These are phyloP conservation scores for Drosophila grimshawi DNA, from an alignment of 1,140 invertebrate genomes.

Conservation along the genomic window DNA sequence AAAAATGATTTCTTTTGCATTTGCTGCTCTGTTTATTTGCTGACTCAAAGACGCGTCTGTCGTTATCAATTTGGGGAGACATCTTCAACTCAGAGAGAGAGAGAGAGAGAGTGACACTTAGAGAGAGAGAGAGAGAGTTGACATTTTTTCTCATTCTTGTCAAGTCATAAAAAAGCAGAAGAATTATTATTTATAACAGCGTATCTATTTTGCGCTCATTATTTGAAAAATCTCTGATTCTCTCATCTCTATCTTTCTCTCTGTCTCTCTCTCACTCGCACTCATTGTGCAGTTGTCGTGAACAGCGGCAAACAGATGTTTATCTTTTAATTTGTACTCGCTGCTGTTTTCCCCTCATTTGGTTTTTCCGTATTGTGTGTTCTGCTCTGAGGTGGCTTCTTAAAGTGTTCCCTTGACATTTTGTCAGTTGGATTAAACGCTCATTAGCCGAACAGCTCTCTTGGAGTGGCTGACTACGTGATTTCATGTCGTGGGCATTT, in stretches of 20 bases:
- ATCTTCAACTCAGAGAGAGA: slow-evolving; percentile 1
- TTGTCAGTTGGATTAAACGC: slow-evolving; percentile 49
- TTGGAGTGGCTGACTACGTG: slow-evolving; percentile 2
- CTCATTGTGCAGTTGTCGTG: slow-evolving; percentile 26
- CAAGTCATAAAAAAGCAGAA: slow-evolving; percentile 26
- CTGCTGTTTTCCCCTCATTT: slow-evolving; percentile 9
- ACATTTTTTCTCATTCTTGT: not conserved
- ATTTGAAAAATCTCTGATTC: slow-evolving; percentile 1
- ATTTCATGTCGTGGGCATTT: not conserved
- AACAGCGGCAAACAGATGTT: slow-evolving; percentile 36
- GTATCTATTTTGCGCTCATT: not conserved
- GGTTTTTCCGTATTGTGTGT: slow-evolving; percentile 7
- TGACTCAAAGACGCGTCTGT: slow-evolving; percentile 21
- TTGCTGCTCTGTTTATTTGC: slow-evolving; percentile 41
- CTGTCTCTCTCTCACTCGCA: not conserved
- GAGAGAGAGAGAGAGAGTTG: not conserved
- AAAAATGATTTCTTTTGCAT: slow-evolving; percentile 35
- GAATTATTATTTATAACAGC: slow-evolving; percentile 11
- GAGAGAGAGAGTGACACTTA: not conserved
- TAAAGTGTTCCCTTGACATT: slow-evolving; percentile 54
- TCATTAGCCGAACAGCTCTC: slow-evolving; percentile 37
- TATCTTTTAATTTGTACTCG: slow-evolving; percentile 28
- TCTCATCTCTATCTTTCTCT: not conserved
- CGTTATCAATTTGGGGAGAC: slow-evolving; percentile 42
- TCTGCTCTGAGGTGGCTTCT: slow-evolving; percentile 29